Evolutionary conservation across 2,797 vertebrate genomes (phyloP).

Genomic region (Margarornis squamiger): DNA sequence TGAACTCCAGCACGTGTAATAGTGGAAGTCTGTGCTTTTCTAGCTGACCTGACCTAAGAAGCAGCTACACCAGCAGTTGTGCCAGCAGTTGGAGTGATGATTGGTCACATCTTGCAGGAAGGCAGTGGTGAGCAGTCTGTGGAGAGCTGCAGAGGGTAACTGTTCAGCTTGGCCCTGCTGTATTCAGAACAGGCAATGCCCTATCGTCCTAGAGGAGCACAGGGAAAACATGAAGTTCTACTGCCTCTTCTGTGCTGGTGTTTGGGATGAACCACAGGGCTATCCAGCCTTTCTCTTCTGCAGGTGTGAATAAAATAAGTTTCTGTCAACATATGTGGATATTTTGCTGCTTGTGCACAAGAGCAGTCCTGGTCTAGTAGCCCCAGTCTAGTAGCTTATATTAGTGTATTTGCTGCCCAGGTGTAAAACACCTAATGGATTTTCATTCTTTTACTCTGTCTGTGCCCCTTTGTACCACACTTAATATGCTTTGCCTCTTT

Average conservation of each 20-base stretch:
- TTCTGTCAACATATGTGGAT: neutral
- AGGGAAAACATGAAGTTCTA: neutral
- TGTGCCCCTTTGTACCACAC: neutral
- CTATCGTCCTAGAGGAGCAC: neutral
- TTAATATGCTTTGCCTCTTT: neutral
- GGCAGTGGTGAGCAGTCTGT: neutral
- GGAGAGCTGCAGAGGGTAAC: neutral
- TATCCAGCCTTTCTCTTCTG: neutral
- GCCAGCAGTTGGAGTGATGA: neutral
- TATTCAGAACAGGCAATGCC: neutral
- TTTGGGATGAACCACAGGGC: rapidly evolving
- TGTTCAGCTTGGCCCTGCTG: neutral
- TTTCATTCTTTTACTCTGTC: neutral
- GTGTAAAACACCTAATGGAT: neutral
- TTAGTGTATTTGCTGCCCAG: neutral
- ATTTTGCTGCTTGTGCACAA: neutral
- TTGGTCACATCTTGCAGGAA: neutral
- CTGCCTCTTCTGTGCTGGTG: neutral
- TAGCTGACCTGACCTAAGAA: neutral
- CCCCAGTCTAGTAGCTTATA: neutral
- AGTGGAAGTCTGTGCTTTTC: neutral
- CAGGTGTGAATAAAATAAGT: neutral
- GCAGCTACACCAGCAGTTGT: neutral
- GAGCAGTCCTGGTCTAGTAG: neutral
- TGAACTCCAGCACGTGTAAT: neutral